Evolutionary conservation across 2,888 invertebrate genomes (phyloP).

Genomic region (Athetis lepigone): DNA sequence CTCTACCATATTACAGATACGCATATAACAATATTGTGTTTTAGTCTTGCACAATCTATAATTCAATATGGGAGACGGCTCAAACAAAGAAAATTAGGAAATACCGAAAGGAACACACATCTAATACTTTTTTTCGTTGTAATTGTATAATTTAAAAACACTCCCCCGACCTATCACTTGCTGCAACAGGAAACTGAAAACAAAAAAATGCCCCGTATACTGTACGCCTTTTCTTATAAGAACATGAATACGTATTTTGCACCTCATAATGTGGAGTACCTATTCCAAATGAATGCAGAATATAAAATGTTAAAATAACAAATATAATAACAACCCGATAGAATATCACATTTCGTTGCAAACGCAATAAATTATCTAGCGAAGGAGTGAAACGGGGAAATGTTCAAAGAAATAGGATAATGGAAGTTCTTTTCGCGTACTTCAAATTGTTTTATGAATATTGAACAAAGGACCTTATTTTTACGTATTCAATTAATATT

Average conservation of each 20-base stretch:
- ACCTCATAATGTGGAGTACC: slow-evolving; percentile 4
- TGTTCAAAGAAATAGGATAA: slow-evolving; percentile 76
- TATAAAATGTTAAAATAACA: slow-evolving; percentile 44
- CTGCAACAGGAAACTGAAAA: no score
- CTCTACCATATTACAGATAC: no score
- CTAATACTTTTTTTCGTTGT: no score
- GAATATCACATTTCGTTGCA: slow-evolving; percentile 69
- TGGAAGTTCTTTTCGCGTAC: slow-evolving; percentile 70
- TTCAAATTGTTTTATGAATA: slow-evolving; percentile 74
- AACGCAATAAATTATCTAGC: slow-evolving; percentile 74
- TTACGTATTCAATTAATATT: slow-evolving; percentile 58
- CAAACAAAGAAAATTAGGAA: no score
- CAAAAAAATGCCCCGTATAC: no score
- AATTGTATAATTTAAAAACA: no score
- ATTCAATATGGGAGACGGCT: no score
- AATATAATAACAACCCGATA: slow-evolving; percentile 61
- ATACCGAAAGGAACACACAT: no score
- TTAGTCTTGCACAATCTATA: no score
- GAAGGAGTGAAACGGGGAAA: slow-evolving; percentile 70
- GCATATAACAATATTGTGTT: no score
- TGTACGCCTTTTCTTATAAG: background rate
- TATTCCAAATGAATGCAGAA: slow-evolving; percentile 14
- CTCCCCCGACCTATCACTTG: no score
- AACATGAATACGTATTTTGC: slow-evolving; percentile 4
- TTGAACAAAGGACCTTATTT: slow-evolving; percentile 65